Conservation (phyloP, 2,113 vertebrate genomes). For the Etheostoma spectabile region DNA sequence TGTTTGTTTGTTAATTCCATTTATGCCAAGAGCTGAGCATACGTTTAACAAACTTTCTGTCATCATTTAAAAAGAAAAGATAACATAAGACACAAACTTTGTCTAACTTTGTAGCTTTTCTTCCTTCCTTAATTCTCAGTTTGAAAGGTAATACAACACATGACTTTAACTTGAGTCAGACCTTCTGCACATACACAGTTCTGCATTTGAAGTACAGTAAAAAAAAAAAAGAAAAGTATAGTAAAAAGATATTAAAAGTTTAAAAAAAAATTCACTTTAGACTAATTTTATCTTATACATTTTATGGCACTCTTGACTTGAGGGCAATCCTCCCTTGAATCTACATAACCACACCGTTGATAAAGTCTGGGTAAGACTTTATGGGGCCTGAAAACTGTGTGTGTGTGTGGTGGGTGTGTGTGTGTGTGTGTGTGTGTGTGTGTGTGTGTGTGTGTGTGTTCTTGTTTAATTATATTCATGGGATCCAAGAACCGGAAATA, state of each 20-base stretch:
- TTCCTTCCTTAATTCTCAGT: background rate
- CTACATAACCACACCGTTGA: conserved; percentile 74
- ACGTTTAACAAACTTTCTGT: background rate
- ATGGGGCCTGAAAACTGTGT: conserved; percentile 70
- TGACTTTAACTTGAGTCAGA: background rate
- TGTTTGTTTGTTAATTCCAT: background rate
- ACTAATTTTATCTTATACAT: conserved; percentile 65
- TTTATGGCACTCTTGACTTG: conserved; percentile 68
- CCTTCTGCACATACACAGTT: background rate
- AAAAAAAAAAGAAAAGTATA: conserved; percentile 14
- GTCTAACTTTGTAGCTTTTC: too few relatives aligned
- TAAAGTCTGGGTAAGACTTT: conserved; percentile 80
- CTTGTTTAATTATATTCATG: too few relatives aligned
- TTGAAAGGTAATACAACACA: too few relatives aligned
- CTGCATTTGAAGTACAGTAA: conserved; percentile 40
- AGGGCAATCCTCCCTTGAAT: conserved; percentile 76
- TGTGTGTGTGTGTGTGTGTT: conserved; percentile 36
- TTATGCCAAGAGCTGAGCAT: background rate
- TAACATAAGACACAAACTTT: background rate
- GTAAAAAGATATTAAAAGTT: conserved; percentile 40
- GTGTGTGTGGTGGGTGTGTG: conserved; percentile 11
- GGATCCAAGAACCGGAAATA: too few relatives aligned
- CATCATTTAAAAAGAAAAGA: background rate
- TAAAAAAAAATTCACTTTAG: conserved; percentile 62
- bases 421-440: conserved; percentile 19